A percentile compares a stretch with the other conserved stretches of the same genome.
These are phyloP conservation scores for Cossypha polioptera DNA, from an alignment of 2,797 vertebrate species.

Conservation along the genomic window DNA sequence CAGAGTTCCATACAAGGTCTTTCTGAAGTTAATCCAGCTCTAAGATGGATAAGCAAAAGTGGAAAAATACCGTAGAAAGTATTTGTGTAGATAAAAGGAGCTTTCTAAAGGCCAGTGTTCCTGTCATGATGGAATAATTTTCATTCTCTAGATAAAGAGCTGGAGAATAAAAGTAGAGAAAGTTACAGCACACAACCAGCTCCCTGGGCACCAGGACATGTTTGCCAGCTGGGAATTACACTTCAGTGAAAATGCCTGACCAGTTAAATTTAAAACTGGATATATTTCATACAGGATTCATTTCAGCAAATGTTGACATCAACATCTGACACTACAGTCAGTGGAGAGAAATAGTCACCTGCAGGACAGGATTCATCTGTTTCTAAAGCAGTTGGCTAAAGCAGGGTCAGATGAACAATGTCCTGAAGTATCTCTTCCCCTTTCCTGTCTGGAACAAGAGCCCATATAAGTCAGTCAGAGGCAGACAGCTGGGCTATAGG, in stretches of 20 bases:
- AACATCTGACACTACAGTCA: background rate
- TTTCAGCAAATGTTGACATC: background rate
- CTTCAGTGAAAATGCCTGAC: background rate
- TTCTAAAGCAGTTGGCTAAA: background rate
- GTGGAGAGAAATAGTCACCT: background rate
- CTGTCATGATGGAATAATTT: slow-evolving; percentile 14
- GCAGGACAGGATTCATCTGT: background rate
- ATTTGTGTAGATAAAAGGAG: slow-evolving; percentile 46
- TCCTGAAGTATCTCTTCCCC: background rate
- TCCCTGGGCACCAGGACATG: background rate
- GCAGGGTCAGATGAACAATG: background rate
- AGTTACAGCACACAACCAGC: background rate
- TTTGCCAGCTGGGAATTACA: background rate
- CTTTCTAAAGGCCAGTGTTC: slow-evolving; percentile 38
- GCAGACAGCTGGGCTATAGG: background rate
- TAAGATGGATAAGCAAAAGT: slow-evolving; percentile 49
- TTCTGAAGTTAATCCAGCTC: slow-evolving; percentile 60
- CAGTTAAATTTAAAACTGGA: background rate
- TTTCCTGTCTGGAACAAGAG: background rate
- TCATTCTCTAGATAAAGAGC: slow-evolving; percentile 24
- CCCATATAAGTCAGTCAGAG: background rate
- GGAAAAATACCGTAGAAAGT: slow-evolving; percentile 23
- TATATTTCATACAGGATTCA: background rate
- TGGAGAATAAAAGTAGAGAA: slow-evolving; percentile 8
- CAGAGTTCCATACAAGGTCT: slow-evolving; percentile 41